A percentile compares a stretch with the other conserved stretches of the same genome.
Evolutionary conservation across 2,888 invertebrate species (phyloP).

Genomic region (Cataglyphis livida): DNA sequence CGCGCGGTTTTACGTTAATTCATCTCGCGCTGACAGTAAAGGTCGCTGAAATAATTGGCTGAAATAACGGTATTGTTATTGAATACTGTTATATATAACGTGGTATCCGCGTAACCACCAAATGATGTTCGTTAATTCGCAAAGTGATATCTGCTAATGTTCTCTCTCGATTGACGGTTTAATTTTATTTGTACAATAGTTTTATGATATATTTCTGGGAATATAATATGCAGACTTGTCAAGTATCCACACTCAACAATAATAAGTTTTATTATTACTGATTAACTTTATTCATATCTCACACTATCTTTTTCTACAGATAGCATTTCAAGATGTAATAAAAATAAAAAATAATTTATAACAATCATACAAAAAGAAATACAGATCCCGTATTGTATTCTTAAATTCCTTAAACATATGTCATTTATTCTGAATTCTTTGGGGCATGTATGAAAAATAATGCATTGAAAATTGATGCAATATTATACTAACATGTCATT

Average conservation of each 20-base stretch:
- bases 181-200: background rate
- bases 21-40: slow-evolving; percentile 28
- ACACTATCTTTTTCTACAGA: background rate
- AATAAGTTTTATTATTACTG: background rate
- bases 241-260: background rate
- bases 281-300: slow-evolving; percentile 10
- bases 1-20: slow-evolving; percentile 36
- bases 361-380: background rate
- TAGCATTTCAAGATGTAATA: background rate
- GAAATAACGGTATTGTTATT: slow-evolving; percentile 2
- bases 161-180: slow-evolving; percentile 11
- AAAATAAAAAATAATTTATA: background rate
- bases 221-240: background rate
- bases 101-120: background rate
- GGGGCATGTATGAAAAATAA: background rate
- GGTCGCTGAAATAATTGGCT: slow-evolving; percentile 20
- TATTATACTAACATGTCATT: background rate
- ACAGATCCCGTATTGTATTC: background rate
- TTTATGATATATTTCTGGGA: background rate
- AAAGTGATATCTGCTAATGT: background rate
- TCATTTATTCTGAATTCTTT: background rate
- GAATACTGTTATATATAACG: background rate
- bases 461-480: background rate
- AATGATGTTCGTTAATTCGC: background rate
- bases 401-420: background rate